A percentile compares a stretch with the other conserved stretches of the same genome.
Evolutionary conservation across 2,113 vertebrate genomes (phyloP).

Genomic region (Enhydra lutris): DNA sequence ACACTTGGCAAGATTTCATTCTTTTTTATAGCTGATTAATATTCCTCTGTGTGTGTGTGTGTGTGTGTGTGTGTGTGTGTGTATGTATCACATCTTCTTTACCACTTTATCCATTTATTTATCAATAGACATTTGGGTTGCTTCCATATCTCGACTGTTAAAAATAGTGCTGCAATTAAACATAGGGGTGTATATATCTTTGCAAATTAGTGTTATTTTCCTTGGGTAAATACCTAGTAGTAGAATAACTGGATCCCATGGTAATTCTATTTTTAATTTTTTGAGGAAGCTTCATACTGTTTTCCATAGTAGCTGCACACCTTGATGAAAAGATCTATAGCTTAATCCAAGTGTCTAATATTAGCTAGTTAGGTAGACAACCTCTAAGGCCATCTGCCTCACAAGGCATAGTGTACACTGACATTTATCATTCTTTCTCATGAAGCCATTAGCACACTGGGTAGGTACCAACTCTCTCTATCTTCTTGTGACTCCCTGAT

Average conservation of each 20-base stretch:
- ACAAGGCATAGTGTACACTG: background rate
- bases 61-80: background rate
- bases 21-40: background rate
- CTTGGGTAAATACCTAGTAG: background rate
- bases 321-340: background rate
- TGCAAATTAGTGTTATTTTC: background rate
- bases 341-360: background rate
- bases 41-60: background rate
- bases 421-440: background rate
- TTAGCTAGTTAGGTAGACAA: background rate
- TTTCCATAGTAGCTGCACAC: background rate
- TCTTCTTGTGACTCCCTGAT: background rate
- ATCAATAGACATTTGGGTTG: background rate
- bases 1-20: background rate
- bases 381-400: background rate
- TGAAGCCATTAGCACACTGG: background rate
- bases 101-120: background rate
- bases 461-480: background rate
- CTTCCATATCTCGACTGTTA: background rate
- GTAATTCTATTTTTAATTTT: background rate
- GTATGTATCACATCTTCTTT: background rate
- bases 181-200: background rate
- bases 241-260: background rate
- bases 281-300: background rate
- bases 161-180: background rate